These are phyloP conservation scores for Seira sanloemensis DNA, from an alignment of 2,888 invertebrate species.

Conservation along the genomic window DNA sequence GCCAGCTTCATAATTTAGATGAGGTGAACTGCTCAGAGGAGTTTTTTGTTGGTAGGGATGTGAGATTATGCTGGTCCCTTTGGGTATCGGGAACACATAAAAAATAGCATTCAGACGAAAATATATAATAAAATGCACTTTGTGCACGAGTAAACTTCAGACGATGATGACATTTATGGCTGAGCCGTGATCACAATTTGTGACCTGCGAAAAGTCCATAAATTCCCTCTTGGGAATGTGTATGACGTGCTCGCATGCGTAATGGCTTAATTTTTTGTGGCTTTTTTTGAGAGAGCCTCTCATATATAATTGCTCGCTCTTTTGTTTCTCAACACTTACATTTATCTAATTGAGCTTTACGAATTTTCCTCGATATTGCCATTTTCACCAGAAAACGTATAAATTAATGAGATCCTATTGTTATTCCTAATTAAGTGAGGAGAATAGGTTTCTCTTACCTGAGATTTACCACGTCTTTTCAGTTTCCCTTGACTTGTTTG, in stretches of 20 bases:
- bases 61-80: conserved; percentile 53
- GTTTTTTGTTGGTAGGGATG: not conserved
- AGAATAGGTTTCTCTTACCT: conserved; percentile 29
- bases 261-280: conserved; percentile 58
- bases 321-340: conserved; percentile 21
- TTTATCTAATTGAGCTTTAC: no score
- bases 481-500: conserved; percentile 15
- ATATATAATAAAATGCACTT: not conserved
- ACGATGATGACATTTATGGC: conserved; percentile 52
- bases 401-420: conserved; percentile 51
- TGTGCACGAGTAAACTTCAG: not conserved
- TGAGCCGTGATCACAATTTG: conserved; percentile 45
- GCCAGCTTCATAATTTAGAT: conserved; percentile 1
- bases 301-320: not conserved
- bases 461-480: conserved; percentile 36
- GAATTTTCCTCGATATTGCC: conserved; percentile 20
- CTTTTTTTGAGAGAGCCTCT: not conserved
- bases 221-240: conserved; percentile 32
- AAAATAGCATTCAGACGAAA: not conserved
- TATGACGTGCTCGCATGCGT: conserved; percentile 9
- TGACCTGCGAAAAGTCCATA: conserved; percentile 55
- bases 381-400: conserved; percentile 19
- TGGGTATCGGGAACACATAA: no score
- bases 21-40: not conserved
- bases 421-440: conserved; percentile 50